phyloP scores from a whole-genome alignment of 2,888 invertebrate species.

The Synergus laeviventris region DNA sequence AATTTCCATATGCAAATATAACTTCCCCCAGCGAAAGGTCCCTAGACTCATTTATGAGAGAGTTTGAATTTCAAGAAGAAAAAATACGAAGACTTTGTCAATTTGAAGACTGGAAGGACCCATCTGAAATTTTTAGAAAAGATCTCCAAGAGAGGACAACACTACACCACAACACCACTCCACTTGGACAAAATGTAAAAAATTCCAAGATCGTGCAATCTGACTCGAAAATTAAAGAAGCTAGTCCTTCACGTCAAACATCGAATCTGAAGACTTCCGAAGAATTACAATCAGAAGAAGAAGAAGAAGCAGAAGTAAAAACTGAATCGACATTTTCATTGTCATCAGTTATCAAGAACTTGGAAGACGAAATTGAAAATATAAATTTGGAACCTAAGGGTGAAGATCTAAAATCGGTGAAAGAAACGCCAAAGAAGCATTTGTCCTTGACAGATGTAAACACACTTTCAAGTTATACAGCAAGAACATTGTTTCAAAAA shows the following conservation, averaged over 20 bases:
- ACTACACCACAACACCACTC: neutral
- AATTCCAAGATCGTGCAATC: neutral
- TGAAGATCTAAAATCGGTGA: neutral
- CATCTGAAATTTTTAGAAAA: neutral
- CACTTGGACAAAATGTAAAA: neutral
- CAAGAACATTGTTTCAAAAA: neutral
- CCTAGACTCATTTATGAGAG: neutral
- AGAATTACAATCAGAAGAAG: neutral
- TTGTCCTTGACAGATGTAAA: neutral
- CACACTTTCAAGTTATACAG: neutral
- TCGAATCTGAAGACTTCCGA: neutral
- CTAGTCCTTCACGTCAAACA: neutral
- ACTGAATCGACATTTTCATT: neutral
- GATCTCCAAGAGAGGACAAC: neutral
- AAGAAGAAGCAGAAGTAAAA: neutral
- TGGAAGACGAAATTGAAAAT: constrained; percentile 11
- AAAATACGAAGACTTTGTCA: neutral
- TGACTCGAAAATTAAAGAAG: neutral
- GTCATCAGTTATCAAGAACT: neutral
- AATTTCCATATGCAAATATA: neutral
- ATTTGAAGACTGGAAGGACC: neutral
- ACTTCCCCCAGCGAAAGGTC: neutral
- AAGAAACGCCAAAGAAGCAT: neutral
- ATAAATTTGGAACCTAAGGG: neutral
- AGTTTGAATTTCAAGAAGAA: neutral